Base-by-base conservation (phyloP, 2,797 vertebrate genomes). In the Sebastes taczanowskii region DNA sequence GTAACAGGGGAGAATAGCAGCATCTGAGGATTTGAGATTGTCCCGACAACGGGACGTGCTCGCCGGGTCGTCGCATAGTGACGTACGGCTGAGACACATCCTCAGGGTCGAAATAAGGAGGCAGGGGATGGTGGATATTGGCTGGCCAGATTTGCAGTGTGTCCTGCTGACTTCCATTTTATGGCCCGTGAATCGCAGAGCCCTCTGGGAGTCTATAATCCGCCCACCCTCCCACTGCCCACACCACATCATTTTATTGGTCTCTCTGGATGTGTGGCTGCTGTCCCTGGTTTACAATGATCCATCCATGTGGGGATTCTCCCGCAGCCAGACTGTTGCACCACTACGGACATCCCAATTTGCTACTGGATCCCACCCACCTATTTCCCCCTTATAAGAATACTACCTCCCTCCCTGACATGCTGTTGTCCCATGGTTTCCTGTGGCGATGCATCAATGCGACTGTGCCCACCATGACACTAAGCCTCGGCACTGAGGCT, bases 201-300 rank as follows among this genome's bases (percentile, higher is more conserved):
- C 92, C 95, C 92, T 94, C 94, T 90, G 94, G 95, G 95, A 96
- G 95, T 95, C 95, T 90, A 86, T 96, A 96, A 96, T 96, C 95
- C 94, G 22, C 30, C 27, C 62, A 9, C 80, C 65, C 75, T 49
- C 77, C 77, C 77, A 18, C 68, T 65, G 71, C 84, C 86, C 79
- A 62, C 22, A 81, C 86, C 88, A 79, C 91, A 95, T 93, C 88
- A 91, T 93, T 93, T 91, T 88, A 91, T 91, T 92, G 91, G 85
- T 74, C 88, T 90, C 85, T 85, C 80, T 89, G 87, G 91, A 92
- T 90, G 88, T 87, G 87, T 76, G 88, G 86, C 77, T 88, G 87
- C 86, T 85, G 87, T 91, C 92, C 87, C 66, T 66, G 83, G 65
- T 85, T 87, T 85, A 92, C 93, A 92, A 94, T 85, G 90, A 91